Evolutionary conservation across 2,113 vertebrate genomes (phyloP).

Genomic region (Trachemys scripta): DNA sequence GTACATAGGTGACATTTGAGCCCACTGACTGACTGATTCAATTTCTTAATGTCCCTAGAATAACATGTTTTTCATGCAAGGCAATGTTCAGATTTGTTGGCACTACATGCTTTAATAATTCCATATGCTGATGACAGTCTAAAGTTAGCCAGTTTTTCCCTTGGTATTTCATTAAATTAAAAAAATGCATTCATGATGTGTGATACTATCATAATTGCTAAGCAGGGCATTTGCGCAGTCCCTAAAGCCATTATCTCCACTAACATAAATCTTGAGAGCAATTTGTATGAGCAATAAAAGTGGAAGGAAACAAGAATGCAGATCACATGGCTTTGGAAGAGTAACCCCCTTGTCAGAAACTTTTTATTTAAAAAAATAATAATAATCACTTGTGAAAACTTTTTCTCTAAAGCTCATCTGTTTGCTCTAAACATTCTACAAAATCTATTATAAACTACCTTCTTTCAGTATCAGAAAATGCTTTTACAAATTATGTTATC

Average conservation of each 20-base stretch:
- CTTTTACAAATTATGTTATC: background rate
- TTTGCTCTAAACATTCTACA: background rate
- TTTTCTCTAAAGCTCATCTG: background rate
- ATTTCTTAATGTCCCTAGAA: background rate
- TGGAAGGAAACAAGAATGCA: background rate
- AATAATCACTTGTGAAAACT: background rate
- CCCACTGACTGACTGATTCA: background rate
- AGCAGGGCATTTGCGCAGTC: background rate
- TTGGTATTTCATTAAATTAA: background rate
- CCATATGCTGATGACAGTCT: background rate
- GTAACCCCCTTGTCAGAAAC: background rate
- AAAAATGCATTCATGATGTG: background rate
- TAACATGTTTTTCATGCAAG: background rate
- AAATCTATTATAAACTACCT: rapidly evolving
- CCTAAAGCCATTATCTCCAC: background rate
- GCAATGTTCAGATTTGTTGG: background rate
- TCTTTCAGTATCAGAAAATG: background rate
- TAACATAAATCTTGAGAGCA: background rate
- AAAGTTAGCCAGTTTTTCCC: background rate
- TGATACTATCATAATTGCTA: background rate
- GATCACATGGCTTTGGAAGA: rapidly evolving
- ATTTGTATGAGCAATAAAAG: background rate
- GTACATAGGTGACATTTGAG: background rate
- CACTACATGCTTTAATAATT: background rate
- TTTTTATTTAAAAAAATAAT: background rate